Conservation (phyloP, 2,888 invertebrate genomes). For the Nomada ruficornis region DNA sequence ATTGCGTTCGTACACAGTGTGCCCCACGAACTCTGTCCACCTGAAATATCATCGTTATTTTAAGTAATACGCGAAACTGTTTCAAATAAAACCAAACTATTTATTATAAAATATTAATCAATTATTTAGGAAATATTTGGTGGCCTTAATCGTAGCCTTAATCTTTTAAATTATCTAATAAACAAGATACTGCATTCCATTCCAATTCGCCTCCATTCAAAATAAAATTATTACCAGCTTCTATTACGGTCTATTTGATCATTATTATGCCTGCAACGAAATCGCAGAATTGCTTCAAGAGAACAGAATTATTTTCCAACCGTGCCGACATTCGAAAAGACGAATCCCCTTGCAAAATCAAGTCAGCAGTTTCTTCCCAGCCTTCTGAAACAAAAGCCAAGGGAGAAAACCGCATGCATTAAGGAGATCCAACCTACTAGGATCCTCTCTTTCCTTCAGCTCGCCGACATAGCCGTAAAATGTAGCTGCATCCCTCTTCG, state of each 20-base stretch:
- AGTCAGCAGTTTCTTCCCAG: not conserved
- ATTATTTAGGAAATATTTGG: too few relatives aligned
- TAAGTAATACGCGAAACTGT: too few relatives aligned
- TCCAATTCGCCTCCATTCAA: too few relatives aligned
- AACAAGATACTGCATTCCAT: too few relatives aligned
- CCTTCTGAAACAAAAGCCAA: not conserved
- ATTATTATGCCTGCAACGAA: too few relatives aligned
- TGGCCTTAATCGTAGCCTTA: too few relatives aligned
- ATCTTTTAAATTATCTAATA: too few relatives aligned
- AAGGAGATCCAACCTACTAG: constrained; percentile 12
- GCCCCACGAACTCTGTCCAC: too few relatives aligned
- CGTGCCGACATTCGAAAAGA: not conserved
- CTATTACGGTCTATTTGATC: too few relatives aligned
- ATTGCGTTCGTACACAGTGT: not conserved
- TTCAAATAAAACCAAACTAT: not conserved
- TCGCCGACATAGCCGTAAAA: not conserved
- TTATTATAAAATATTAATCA: not conserved
- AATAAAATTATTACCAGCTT: too few relatives aligned
- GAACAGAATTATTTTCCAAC: not conserved
- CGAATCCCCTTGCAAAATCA: not conserved
- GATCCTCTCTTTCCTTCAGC: not conserved
- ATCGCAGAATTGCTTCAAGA: not conserved
- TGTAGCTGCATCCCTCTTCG: not conserved
- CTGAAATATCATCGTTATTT: too few relatives aligned
- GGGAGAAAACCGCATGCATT: constrained; percentile 6